Base-by-base conservation (phyloP, 92 coral and sea anemone species). In the Epizoanthus scotinus region DNA sequence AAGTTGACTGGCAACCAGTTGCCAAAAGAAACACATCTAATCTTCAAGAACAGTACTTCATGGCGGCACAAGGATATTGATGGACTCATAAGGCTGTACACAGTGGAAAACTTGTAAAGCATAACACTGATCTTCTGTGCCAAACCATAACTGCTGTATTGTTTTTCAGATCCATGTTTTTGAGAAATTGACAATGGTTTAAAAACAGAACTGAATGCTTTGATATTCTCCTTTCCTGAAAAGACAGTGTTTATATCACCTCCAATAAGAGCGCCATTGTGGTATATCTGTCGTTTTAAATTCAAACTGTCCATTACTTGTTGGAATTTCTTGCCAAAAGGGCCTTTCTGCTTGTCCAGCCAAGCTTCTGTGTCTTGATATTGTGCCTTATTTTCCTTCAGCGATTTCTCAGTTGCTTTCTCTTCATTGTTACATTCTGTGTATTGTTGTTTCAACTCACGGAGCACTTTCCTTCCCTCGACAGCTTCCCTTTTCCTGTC, bases 1-100 rank as follows among this genome's bases (percentile, higher is more conserved):
- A 67, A 84, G 27, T 34, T 84, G 10, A 13, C 40, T n/a, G 88
- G 88, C 42, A 84, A 66, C 87, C 87, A 84, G 70, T 42, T 62
- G 21, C 88, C 88, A 78, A 85, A 78, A 57, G 61, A 52, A 26
- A 57, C 19, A 9, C 62, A 56, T 21, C 22, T 56, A 18, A 18
- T 9, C 62, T 56, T 21, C 22, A 56, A 9, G 62, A 56, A 3
- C 18, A 56, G 62, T 21, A 56, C 62, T 56, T 56, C 62, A 13
- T 56, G 62, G 20, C 20, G 62, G 24, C 62, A 56, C 21, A 56
- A 21, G 24, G 8, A 24, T 56, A 22, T 56, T 56, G 62, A 56
- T 18, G 62, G 24, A 9, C 62, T 56, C 62, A 56, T 56, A 6
- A 56, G 24, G 24, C 24, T 56, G 25, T 56, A 56, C 0, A 56